Base-by-base conservation (phyloP, 1,140 invertebrate species). In the Drosophila virilis region DNA sequence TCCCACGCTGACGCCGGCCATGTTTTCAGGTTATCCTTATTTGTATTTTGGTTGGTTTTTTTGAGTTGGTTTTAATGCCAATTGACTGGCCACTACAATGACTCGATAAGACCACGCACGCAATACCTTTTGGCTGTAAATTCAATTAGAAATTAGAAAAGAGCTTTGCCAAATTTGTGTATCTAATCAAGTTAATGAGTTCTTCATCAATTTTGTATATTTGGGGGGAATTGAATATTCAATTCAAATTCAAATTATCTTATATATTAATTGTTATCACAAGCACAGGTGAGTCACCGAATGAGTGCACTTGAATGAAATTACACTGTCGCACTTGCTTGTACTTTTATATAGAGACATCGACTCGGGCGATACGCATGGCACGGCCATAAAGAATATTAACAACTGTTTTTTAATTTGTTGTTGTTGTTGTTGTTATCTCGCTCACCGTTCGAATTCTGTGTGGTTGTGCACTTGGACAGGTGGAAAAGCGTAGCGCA, bases 141-240 rank as follows among this genome's bases (percentile, higher is more conserved):
- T 65, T 80, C 80, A 89, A 88, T 88, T 89, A 67, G 69, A 89
- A 83, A 80, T 89, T 84, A 77, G 57, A 65, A 64, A 68, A 50
- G 69, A 72, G 55, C 42, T 52, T 51, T 37, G 51, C n/a, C 42
- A 46, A 69, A 51, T 33, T 38, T 42, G 12, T 50, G 45, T 82
- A 86, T 86, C 84, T 88, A 68, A 88, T 88, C 84, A 84, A 64
- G 28, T 69, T 90, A 82, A 88, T 89, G 86, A 80, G 70, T 60
- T 77, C 62, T 68, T 35, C 1, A 55, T 57, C 48, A 77, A 38
- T 48, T 60, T 51, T 13, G 13, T 6, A 40, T 13, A 13, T 45
- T 28, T 50, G 1, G 4, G 12, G 38, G 13, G 4, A 22, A 10
- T 15, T 54, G 43, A 50, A 8, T 22, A 22, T 61, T 61, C 38